These are phyloP conservation scores for Exocentrus adspersus DNA, from an alignment of 2,888 invertebrate species.

Conservation along the genomic window DNA sequence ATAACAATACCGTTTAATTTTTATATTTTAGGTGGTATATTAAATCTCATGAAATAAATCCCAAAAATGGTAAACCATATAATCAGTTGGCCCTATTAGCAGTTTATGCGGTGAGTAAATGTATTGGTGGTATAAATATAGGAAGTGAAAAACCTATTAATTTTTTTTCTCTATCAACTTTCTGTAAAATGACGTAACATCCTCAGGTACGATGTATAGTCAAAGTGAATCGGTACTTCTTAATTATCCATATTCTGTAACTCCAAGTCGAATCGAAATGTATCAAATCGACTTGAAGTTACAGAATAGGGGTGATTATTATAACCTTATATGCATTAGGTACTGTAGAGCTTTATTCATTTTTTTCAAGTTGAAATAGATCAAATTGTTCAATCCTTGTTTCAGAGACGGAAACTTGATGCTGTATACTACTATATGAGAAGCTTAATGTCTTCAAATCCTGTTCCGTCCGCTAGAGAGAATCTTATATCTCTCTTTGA, in stretches of 20 bases:
- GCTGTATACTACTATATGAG: conserved; percentile 98
- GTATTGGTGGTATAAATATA: neutral
- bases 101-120: conserved; percentile 75
- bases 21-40: conserved; percentile 81
- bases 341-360: too few relatives aligned
- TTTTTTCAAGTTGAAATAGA: too few relatives aligned
- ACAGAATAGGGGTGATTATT: too few relatives aligned
- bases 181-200: neutral
- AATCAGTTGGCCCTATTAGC: conserved; percentile 94
- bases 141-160: neutral
- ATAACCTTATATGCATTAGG: too few relatives aligned
- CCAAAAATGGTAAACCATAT: conserved; percentile 94
- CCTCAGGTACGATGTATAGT: too few relatives aligned
- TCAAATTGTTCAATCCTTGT: conserved; percentile 53
- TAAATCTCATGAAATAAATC: conserved; percentile 92
- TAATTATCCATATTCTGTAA: too few relatives aligned
- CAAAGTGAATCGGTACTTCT: too few relatives aligned
- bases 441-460: conserved; percentile 93
- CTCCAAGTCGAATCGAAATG: too few relatives aligned
- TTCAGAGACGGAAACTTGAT: conserved; percentile 90
- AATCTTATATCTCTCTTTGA: conserved; percentile 88
- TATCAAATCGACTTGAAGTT: too few relatives aligned
- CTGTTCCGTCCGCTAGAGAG: conserved; percentile 91
- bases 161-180: neutral
- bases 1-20: too few relatives aligned